Evolutionary conservation across 2,797 vertebrate species (phyloP).

Genomic region (Leucoraja ocellata): DNA sequence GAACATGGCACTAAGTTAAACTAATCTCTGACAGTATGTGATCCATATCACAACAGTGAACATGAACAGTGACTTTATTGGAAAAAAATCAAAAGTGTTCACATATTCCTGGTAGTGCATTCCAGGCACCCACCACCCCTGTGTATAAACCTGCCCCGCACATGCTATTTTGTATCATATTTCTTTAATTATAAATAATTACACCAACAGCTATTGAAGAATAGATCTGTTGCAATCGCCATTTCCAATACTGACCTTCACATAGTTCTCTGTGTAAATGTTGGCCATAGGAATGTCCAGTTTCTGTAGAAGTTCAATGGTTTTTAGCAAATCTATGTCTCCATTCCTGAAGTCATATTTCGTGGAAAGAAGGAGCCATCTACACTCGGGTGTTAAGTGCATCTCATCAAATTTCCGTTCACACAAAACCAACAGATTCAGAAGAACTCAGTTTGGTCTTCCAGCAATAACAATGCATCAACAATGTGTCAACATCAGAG

Average conservation of each 20-base stretch:
- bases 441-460: neutral
- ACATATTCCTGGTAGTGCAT: no score
- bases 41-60: no score
- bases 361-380: slow-evolving; percentile 56
- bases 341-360: slow-evolving; percentile 55
- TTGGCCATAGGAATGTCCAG: slow-evolving; percentile 45
- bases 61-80: no score
- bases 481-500: neutral
- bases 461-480: neutral
- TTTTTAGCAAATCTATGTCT: slow-evolving; percentile 48
- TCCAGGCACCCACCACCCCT: no score
- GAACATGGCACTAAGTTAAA: no score
- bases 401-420: neutral
- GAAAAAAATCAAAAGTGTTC: no score
- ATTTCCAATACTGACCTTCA: neutral
- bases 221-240: no score
- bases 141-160: no score
- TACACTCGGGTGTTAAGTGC: slow-evolving; percentile 55
- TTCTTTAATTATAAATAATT: neutral
- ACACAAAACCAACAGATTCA: neutral
- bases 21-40: no score
- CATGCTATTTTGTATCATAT: no score
- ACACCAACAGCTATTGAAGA: neutral
- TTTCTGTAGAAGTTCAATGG: slow-evolving; percentile 52
- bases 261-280: neutral